Conservation (phyloP, 2,888 invertebrate genomes). For the Drosophila ezoana region DNA sequence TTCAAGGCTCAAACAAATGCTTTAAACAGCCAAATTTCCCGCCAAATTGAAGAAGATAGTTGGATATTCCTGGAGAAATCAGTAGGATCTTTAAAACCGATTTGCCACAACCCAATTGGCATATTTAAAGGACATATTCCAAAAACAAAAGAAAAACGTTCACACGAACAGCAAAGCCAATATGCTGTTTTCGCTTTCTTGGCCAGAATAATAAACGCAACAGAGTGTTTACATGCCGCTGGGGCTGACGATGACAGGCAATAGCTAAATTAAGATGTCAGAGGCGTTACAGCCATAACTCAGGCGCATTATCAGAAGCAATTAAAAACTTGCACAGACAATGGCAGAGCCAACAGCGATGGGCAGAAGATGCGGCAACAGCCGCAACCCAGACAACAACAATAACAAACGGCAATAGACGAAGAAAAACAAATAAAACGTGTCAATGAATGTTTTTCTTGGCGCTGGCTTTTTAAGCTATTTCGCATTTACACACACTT, state of each 20-base stretch:
- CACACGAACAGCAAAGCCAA: too few relatives aligned
- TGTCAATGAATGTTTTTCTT: constrained; percentile 48
- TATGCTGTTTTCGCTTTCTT: too few relatives aligned
- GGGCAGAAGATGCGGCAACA: constrained; percentile 2
- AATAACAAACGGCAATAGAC: constrained; percentile 21
- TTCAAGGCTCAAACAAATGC: background rate
- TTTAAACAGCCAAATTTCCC: too few relatives aligned
- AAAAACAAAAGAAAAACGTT: too few relatives aligned
- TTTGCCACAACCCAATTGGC: too few relatives aligned
- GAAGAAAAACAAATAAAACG: constrained; percentile 24
- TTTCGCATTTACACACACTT: constrained; percentile 51
- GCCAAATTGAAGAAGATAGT: too few relatives aligned
- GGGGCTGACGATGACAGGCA: constrained; percentile 27
- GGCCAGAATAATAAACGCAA: constrained; percentile 23
- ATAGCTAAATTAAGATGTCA: constrained; percentile 73
- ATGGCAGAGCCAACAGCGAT: constrained; percentile 30
- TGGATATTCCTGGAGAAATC: too few relatives aligned
- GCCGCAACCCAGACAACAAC: background rate
- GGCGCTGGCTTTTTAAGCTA: constrained; percentile 55
- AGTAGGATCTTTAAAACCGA: too few relatives aligned
- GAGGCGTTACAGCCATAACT: constrained; percentile 61
- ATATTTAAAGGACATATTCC: too few relatives aligned
- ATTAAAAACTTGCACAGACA: constrained; percentile 66
- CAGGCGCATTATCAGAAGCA: constrained; percentile 74
- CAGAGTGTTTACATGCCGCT: constrained; percentile 53